Conservation (phyloP, 2,113 vertebrate species). For the Hippocampus barbouri region DNA sequence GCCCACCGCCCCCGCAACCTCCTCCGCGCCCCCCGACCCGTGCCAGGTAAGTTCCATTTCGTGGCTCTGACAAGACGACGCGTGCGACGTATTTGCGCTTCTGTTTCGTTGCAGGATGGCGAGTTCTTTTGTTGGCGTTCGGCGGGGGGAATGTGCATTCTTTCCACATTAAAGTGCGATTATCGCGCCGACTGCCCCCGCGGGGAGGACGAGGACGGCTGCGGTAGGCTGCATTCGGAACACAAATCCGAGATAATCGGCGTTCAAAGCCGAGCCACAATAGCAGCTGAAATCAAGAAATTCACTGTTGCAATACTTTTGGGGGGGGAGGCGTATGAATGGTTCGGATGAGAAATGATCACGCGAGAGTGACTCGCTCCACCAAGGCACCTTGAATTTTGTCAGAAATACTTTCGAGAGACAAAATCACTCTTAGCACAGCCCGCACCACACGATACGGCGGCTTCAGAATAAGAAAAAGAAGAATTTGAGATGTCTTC, state of each 20-base stretch:
- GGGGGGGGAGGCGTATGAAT: too few relatives aligned
- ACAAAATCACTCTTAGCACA: too few relatives aligned
- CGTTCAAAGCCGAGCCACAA: neutral
- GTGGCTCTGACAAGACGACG: neutral
- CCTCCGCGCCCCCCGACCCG: slow-evolving; percentile 24
- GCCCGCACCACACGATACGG: too few relatives aligned
- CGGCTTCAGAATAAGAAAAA: too few relatives aligned
- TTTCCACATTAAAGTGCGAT: slow-evolving; percentile 42
- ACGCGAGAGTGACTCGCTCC: too few relatives aligned
- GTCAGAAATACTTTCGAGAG: neutral
- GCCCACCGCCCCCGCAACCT: slow-evolving; percentile 7
- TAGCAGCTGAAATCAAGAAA: neutral
- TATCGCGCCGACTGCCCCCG: slow-evolving; percentile 58
- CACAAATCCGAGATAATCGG: too few relatives aligned
- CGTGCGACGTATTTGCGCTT: neutral
- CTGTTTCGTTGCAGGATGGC: slow-evolving; percentile 42
- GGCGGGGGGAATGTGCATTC: slow-evolving; percentile 42
- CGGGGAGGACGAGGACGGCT: slow-evolving; percentile 58
- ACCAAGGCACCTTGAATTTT: too few relatives aligned
- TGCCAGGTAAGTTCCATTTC: slow-evolving; percentile 50
- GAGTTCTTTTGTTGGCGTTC: slow-evolving; percentile 69
- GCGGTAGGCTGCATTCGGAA: slow-evolving; percentile 43
- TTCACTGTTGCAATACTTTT: neutral
- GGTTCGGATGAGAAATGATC: too few relatives aligned
- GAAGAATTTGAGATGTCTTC: neutral